Percentiles rank a stretch among this genome's conserved stretches.
Evolutionary conservation across 2,797 vertebrate genomes (phyloP).

Genomic region (Myoxocephalus aenaeus): DNA sequence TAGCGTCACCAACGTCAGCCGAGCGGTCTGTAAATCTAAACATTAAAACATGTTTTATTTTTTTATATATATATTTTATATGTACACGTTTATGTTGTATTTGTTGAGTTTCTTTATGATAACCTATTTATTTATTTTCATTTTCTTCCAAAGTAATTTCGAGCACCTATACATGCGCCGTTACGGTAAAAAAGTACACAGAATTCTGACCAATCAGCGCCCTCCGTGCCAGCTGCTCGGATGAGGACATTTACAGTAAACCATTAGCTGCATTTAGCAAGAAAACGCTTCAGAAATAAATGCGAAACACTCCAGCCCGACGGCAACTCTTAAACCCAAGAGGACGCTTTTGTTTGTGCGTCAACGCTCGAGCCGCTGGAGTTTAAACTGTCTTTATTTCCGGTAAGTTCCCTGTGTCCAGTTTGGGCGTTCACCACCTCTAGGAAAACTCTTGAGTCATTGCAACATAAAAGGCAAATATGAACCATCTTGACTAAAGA

Average conservation of each 20-base stretch:
- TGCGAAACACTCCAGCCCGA: not conserved
- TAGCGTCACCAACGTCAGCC: slow-evolving; percentile 28
- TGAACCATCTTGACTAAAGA: not conserved
- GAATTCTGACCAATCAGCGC: slow-evolving; percentile 57
- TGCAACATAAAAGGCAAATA: accelerated
- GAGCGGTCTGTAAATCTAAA: not conserved
- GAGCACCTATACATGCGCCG: accelerated
- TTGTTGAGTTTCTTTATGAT: not conserved
- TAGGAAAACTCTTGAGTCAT: slow-evolving; percentile 35
- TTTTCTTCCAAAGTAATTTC: accelerated
- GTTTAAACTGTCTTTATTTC: not conserved
- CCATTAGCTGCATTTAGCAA: not conserved
- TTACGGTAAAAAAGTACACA: slow-evolving; percentile 71
- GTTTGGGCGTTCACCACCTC: slow-evolving; percentile 4
- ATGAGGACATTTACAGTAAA: slow-evolving; percentile 28
- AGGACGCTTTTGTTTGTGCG: not conserved
- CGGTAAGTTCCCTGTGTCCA: slow-evolving; percentile 44
- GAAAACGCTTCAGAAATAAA: not conserved
- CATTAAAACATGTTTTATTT: not conserved
- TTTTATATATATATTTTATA: not conserved
- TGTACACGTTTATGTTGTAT: not conserved
- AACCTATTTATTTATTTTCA: not conserved
- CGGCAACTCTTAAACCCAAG: not conserved
- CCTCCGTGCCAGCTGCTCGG: not conserved
- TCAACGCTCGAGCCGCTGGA: not conserved